A percentile compares a stretch with the other conserved stretches of the same genome.
These are phyloP conservation scores for Engystomops pustulosus DNA, from an alignment of 2,113 vertebrate genomes.

Conservation along the genomic window DNA sequence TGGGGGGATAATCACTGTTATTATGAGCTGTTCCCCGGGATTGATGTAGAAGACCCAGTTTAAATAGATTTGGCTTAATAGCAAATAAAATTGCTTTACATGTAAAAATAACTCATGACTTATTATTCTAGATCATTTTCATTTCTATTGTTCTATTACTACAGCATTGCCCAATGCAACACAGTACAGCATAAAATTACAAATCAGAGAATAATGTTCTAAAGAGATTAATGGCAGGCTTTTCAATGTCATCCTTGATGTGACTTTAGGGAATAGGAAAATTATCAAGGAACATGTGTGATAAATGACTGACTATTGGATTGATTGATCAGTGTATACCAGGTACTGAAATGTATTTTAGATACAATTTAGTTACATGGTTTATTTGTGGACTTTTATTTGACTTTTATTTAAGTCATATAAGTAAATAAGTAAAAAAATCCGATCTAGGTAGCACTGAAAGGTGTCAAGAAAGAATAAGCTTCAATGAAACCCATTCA, in stretches of 20 bases:
- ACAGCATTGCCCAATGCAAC: not conserved
- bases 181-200: not conserved
- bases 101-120: not conserved
- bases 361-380: not conserved
- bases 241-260: conserved; percentile 17
- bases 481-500: too few species aligned
- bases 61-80: too few species aligned
- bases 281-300: not conserved
- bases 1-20: too few species aligned
- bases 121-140: not conserved
- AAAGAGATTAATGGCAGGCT: not conserved
- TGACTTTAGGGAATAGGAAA: conserved; percentile 1
- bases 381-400: not conserved
- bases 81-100: not conserved
- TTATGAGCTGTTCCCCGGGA: too few species aligned
- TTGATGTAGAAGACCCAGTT: not conserved
- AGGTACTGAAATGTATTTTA: not conserved
- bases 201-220: not conserved
- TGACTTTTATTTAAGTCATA: not conserved
- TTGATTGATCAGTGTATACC: conserved; percentile 9
- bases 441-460: too few species aligned
- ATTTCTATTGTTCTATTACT: not conserved
- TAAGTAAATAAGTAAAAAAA: too few species aligned
- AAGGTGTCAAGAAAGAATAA: too few species aligned
- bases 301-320: conserved; percentile 9